phyloP scores from a whole-genome alignment of 2,888 invertebrate genomes.

The Molanna angustata region DNA sequence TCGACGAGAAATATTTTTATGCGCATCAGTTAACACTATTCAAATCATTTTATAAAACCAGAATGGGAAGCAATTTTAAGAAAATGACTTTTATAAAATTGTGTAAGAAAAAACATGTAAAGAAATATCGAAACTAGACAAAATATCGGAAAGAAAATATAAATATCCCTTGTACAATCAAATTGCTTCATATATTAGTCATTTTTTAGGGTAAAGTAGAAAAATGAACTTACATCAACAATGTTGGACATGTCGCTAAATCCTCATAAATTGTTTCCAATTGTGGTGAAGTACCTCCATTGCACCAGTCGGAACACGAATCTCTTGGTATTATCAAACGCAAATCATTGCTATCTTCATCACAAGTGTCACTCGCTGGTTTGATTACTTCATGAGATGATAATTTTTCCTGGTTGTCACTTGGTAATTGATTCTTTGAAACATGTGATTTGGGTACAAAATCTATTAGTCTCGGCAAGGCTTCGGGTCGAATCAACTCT shows the following conservation, averaged over 20 bases:
- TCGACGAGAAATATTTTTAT: too few species aligned
- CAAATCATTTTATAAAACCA: too few species aligned
- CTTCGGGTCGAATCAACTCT: constrained; percentile 44
- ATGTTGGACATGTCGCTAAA: constrained; percentile 52
- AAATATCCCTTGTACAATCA: too few species aligned
- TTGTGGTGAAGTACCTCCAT: constrained; percentile 47
- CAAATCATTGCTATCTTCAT: constrained; percentile 27
- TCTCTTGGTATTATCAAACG: constrained; percentile 25
- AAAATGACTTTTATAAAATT: too few species aligned
- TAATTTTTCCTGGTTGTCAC: neutral
- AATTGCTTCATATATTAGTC: neutral
- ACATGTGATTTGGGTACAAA: constrained; percentile 67
- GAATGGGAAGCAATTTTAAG: too few species aligned
- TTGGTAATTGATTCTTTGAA: constrained; percentile 3
- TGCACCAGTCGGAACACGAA: constrained; percentile 38
- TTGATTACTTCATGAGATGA: constrained; percentile 7
- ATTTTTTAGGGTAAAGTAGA: constrained; percentile 6
- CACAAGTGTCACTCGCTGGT: neutral
- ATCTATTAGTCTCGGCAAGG: constrained; percentile 67
- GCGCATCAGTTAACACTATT: too few species aligned
- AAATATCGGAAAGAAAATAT: too few species aligned
- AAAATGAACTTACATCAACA: constrained; percentile 35
- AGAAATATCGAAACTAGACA: too few species aligned
- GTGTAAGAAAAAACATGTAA: too few species aligned
- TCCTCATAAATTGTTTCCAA: constrained; percentile 70